These are phyloP conservation scores for Meloe dianella DNA, from an alignment of 2,888 invertebrate genomes.

Conservation along the genomic window DNA sequence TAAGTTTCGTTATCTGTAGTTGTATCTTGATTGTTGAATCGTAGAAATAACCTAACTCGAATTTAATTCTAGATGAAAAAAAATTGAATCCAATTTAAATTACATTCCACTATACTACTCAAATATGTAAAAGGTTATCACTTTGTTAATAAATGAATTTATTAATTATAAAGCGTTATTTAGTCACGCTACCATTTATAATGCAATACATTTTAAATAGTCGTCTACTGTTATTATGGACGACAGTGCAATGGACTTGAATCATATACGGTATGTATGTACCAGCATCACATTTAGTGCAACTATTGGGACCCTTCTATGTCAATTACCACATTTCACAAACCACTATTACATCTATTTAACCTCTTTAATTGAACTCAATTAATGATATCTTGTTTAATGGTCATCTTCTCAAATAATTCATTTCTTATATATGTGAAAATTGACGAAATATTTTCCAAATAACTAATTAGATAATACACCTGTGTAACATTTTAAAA, in stretches of 20 bases:
- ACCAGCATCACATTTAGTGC: constrained; percentile 42
- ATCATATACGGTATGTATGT: constrained; percentile 26
- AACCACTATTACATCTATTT: constrained; percentile 55
- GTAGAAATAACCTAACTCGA: too few relatives aligned
- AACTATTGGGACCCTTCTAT: constrained; percentile 40
- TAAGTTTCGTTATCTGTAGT: constrained; percentile 2
- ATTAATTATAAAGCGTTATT: constrained; percentile 35
- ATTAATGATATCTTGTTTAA: constrained; percentile 50
- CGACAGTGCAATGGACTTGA: constrained; percentile 44
- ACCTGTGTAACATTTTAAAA: not conserved
- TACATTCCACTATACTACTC: not conserved
- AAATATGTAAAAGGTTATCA: constrained; percentile 19
- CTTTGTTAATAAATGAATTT: constrained; percentile 24
- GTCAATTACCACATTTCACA: constrained; percentile 51
- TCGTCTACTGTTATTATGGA: constrained; percentile 33
- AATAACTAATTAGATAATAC: not conserved
- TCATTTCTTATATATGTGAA: constrained; percentile 38
- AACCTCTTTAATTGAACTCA: constrained; percentile 58
- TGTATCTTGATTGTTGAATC: not conserved
- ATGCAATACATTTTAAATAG: constrained; percentile 35
- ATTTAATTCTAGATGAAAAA: not conserved
- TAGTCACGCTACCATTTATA: constrained; percentile 26
- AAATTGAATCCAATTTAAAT: not conserved
- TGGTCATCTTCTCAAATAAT: constrained; percentile 41
- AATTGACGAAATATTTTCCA: not conserved